A percentile compares a stretch with the other conserved stretches of the same genome.
Conservation (phyloP, 2,888 invertebrate species). For the Metellina segmentata region DNA sequence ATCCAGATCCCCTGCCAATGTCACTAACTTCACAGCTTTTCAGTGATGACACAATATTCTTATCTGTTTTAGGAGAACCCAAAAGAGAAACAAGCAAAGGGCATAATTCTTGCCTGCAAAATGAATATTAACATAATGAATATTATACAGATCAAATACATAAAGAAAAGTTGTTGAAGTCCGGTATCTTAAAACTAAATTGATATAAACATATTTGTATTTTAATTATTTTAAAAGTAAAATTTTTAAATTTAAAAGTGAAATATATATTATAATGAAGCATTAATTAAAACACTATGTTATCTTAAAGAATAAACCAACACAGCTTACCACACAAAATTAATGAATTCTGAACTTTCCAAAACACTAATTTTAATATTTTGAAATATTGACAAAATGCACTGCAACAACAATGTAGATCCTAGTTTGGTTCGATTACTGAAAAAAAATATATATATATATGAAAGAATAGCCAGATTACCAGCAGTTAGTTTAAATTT, state of each 20-base stretch:
- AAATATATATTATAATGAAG: not conserved
- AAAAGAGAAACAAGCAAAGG: constrained; percentile 93
- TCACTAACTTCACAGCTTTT: constrained; percentile 81
- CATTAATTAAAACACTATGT: not conserved
- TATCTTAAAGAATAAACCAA: not conserved
- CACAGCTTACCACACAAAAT: constrained; percentile 58
- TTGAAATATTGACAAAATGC: constrained; percentile 90
- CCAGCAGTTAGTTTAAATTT: not conserved
- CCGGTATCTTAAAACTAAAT: not conserved
- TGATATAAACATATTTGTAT: not conserved
- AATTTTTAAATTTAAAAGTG: not conserved
- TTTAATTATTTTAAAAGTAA: not conserved
- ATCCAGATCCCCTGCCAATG: constrained; percentile 86
- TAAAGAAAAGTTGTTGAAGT: not conserved
- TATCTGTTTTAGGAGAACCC: constrained; percentile 92
- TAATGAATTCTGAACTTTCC: constrained; percentile 68
- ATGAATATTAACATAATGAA: not conserved
- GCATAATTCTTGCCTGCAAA: constrained; percentile 91
- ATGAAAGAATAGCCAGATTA: not conserved
- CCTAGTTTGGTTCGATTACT: constrained; percentile 45
- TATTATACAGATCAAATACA: not conserved
- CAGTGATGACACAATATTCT: constrained; percentile 86
- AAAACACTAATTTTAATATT: constrained; percentile 80
- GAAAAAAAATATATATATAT: not conserved
- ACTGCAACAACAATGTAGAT: constrained; percentile 91